Evolutionary conservation across 2,888 invertebrate genomes (phyloP).

Genomic region (Mythimna ferrago): DNA sequence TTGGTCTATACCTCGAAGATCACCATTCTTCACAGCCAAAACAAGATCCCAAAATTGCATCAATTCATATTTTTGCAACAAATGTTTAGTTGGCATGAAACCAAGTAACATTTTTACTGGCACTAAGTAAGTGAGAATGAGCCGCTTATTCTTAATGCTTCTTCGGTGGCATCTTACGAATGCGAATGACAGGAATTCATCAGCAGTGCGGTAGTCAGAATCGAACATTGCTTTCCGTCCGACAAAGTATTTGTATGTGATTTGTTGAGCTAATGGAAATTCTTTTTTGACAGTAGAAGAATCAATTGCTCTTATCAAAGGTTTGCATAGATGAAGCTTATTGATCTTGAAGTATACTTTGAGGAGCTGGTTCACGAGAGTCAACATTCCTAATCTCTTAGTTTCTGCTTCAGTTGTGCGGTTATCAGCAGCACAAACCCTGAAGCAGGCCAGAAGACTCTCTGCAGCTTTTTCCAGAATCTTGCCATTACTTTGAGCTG

Average conservation of each 20-base stretch:
- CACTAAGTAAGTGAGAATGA: conserved; percentile 98
- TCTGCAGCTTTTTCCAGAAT: conserved; percentile 98
- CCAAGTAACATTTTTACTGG: conserved; percentile 99
- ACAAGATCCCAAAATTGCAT: conserved; percentile 97
- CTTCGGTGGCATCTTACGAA: conserved; percentile 97
- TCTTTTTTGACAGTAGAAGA: conserved; percentile 97
- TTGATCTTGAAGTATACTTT: conserved; percentile 98
- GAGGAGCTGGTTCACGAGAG: conserved; percentile 98
- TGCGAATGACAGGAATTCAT: conserved; percentile 97
- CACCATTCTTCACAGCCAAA: conserved; percentile 97
- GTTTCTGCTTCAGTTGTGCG: conserved; percentile 97
- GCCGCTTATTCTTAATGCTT: conserved; percentile 96
- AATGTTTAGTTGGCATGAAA: conserved; percentile 95
- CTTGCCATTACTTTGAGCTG: conserved; percentile 91
- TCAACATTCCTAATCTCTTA: conserved; percentile 98
- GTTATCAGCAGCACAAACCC: conserved; percentile 98
- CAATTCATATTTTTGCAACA: conserved; percentile 97
- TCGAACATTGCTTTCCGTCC: conserved; percentile 99
- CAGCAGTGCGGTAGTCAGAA: conserved; percentile 98
- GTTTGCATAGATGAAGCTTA: conserved; percentile 97
- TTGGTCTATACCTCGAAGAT: conserved; percentile 95
- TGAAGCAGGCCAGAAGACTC: conserved; percentile 97
- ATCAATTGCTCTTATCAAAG: conserved; percentile 98
- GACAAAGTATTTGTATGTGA: conserved; percentile 99
- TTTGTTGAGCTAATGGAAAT: conserved; percentile 97